Evolutionary conservation across 2,113 vertebrate genomes (phyloP).

Genomic region (Acinonyx jubatus): DNA sequence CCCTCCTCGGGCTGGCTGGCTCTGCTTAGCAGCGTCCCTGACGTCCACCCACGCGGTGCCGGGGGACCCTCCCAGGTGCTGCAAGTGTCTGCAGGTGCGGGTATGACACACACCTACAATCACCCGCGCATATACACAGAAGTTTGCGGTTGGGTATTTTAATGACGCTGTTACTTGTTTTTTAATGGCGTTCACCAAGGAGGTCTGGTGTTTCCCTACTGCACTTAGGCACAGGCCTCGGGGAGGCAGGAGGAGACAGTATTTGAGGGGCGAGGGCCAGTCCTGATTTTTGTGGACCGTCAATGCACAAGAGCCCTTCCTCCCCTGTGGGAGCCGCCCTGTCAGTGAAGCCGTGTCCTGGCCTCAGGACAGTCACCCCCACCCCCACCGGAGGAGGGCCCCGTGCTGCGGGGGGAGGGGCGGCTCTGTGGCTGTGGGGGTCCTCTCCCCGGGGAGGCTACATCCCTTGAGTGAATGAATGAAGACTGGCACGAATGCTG

Average conservation of each 20-base stretch:
- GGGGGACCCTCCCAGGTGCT: not conserved
- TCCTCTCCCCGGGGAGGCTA: too few relatives aligned
- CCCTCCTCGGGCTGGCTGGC: not conserved
- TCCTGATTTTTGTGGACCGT: not conserved
- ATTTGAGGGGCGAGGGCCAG: not conserved
- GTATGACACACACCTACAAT: not conserved
- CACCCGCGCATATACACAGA: accelerated
- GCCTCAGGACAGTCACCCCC: not conserved
- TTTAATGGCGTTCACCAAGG: not conserved
- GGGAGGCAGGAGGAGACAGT: not conserved
- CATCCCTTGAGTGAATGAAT: not conserved
- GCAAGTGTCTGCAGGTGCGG: too few relatives aligned
- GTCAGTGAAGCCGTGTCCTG: not conserved
- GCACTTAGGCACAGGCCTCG: not conserved
- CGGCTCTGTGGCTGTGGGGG: not conserved
- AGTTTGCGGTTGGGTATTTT: not conserved
- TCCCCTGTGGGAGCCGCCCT: not conserved
- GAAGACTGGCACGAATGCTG: too few relatives aligned
- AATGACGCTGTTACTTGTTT: not conserved
- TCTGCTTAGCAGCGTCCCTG: not conserved
- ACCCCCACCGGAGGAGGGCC: not conserved
- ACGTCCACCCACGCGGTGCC: not conserved
- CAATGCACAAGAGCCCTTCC: not conserved
- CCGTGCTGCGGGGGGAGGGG: not conserved
- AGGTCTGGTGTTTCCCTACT: not conserved